Base-by-base conservation (phyloP, 2,797 vertebrate species). In the Huso huso region DNA sequence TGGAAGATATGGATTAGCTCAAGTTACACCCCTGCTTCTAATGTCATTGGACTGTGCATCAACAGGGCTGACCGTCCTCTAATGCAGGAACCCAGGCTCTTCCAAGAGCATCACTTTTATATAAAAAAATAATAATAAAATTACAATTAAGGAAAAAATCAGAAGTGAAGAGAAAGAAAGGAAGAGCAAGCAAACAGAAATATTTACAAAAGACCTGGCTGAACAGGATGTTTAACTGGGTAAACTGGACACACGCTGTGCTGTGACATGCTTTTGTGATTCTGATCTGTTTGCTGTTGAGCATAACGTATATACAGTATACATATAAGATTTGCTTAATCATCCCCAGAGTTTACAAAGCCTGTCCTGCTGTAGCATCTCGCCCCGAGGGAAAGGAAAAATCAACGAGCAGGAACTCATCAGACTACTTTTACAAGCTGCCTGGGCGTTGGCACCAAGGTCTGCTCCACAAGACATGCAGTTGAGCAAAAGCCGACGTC, bases 281-380 rank as follows among this genome's bases (percentile, higher is more conserved):
- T 37, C 4, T 37, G 37, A 37, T 37, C 37, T 37, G 37, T 37
- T 37, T 37, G 37, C 37, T 37, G 37, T n/a, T 58, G 11, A 58
- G 55, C 55, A 11, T 4, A 58, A 13, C 1, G 1, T 58, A 7
- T 58, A n/a, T 58, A 58, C 37, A 37, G 37, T 13, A 11, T 58
- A 58, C 12, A 58, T 58, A 58, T 11, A 58, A n/a, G 12, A 11
- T 58, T 58, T 58, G 55, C 55, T 58, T 58, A 58, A 11, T 58
- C 55, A 58, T 58, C 55, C 55, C 55, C 55, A 58, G 55, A 58
- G 55, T 58, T 58, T 11, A 37, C 10, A 58, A 7, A n/a, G 55
- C 11, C 55, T 58, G 55, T 3, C 55, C 55, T 58, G 55, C 55
- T 58, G 55, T 13, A 58, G 55, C 55, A 58, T 58, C 55, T 58